Evolutionary conservation across 2,888 invertebrate genomes (phyloP), one percentile per base, ranked within the genome.

Genomic region (Tetranychus piercei): DNA sequence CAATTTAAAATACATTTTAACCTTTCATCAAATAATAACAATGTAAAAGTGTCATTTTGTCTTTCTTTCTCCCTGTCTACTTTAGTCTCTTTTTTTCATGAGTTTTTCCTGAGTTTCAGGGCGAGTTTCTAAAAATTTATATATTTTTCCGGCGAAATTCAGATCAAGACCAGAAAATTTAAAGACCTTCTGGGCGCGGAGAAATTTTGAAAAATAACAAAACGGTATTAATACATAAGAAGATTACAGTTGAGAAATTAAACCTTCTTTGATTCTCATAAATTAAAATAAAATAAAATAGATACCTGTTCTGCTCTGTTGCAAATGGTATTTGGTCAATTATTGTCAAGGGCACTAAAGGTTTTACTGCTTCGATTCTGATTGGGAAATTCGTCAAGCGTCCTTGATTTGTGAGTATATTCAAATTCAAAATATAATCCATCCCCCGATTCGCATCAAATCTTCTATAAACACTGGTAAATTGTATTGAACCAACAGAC

Each of bases 251-350:
- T 34, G 55, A 55, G 55, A 55, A 55, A 55, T 55, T 55, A 15
- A 55, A 55, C 15, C 15, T 55, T 55, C 55, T 9, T 15, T 55
- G 15, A 55, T 55, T 34, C 34, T 0, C 9, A 2, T 55, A 15
- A 55, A 55, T 55, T 55, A 15, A 9, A 3, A 55, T 55, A 9
- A 55, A 55, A 45, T 45, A 8, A 45, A 76, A 88, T 87, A 6
- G 95, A 2, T 55, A 55, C 55, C 90, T 89, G 82, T 89, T 55
- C 55, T 55, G 91, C 85, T 97, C 96, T 0, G 95, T 96, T 1
- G 96, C 95, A 84, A 95, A 96, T 0, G 94, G 95, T 81, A 93
- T 91, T 22, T 45, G 72, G 1, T 91, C 89, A 66, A 94, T 87
- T 76, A 96, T 88, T 81, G 95, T 92, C 9, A 93, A 90, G 76